Evolutionary conservation across 2,113 vertebrate species (phyloP).

Genomic region (Trichomycterus rosablanca): DNA sequence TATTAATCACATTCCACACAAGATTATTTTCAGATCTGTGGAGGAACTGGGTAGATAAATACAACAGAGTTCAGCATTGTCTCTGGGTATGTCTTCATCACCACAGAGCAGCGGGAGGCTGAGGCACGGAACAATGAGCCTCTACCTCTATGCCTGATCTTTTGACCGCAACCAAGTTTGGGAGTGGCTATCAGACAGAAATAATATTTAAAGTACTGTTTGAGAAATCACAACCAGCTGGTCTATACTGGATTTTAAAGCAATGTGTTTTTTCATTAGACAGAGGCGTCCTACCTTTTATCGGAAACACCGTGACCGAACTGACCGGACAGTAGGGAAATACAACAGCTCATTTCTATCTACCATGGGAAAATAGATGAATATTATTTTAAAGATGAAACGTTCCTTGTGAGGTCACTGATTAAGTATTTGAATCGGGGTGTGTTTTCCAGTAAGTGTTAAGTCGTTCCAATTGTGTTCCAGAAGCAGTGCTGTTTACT

Average conservation of each 20-base stretch:
- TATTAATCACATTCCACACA: not conserved
- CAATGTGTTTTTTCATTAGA: not conserved
- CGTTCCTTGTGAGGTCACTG: not conserved
- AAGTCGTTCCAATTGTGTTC: not conserved
- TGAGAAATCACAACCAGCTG: slow-evolving; percentile 46
- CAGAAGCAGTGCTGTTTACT: not conserved
- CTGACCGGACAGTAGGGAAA: not conserved
- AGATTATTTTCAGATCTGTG: not conserved
- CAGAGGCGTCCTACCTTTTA: no score
- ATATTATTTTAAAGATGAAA: no score
- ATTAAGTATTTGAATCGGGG: slow-evolving; percentile 19
- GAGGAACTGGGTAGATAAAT: not conserved
- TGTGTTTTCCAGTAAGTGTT: slow-evolving; percentile 12
- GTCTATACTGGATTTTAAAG: slow-evolving; percentile 28
- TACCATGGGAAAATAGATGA: not conserved
- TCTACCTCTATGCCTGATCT: slow-evolving; percentile 38
- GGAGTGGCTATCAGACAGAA: slow-evolving; percentile 32
- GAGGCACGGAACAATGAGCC: slow-evolving; percentile 42
- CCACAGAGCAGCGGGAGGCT: slow-evolving; percentile 27
- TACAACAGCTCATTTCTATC: not conserved
- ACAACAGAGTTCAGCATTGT: not conserved
- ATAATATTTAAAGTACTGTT: slow-evolving; percentile 50
- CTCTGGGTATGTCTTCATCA: slow-evolving; percentile 17
- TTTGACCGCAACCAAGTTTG: slow-evolving; percentile 35
- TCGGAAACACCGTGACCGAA: not conserved